Evolutionary conservation across 2,888 invertebrate genomes (phyloP).

Genomic region (Aromia moschata): DNA sequence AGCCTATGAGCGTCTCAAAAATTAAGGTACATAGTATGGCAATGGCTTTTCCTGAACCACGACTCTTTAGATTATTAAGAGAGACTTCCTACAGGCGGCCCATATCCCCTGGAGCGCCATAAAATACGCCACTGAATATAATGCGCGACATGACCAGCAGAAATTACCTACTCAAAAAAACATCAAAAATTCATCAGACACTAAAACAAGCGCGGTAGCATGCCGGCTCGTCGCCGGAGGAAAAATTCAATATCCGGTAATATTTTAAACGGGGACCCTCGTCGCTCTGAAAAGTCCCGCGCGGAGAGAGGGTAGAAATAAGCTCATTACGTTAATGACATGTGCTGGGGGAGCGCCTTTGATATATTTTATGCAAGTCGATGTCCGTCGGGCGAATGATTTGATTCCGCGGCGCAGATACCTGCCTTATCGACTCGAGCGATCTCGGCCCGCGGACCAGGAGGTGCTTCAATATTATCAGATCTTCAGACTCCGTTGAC

Average conservation of each 20-base stretch:
- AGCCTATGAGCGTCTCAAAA: too few species aligned
- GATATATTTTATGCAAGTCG: slow-evolving; percentile 57
- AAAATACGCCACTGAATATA: slow-evolving; percentile 24
- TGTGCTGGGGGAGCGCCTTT: slow-evolving; percentile 54
- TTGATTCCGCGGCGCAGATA: slow-evolving; percentile 55
- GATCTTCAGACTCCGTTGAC: slow-evolving; percentile 53
- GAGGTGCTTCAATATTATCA: slow-evolving; percentile 53
- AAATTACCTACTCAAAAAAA: slow-evolving; percentile 23
- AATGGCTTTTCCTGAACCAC: too few species aligned
- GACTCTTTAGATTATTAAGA: too few species aligned
- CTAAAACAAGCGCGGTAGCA: slow-evolving; percentile 50
- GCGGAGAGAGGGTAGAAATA: slow-evolving; percentile 44
- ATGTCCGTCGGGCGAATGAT: slow-evolving; percentile 57
- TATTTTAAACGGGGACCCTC: slow-evolving; percentile 44
- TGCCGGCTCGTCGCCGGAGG: slow-evolving; percentile 38
- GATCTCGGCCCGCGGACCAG: slow-evolving; percentile 53
- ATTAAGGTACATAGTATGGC: too few species aligned
- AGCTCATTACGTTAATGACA: slow-evolving; percentile 60
- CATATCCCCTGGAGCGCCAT: too few species aligned
- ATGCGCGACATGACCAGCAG: slow-evolving; percentile 20
- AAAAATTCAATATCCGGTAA: slow-evolving; percentile 48
- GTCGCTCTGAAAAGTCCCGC: slow-evolving; percentile 35
- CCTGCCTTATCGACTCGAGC: slow-evolving; percentile 55
- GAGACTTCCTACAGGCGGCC: too few species aligned
- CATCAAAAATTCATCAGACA: slow-evolving; percentile 57